Evolutionary conservation across 2,888 invertebrate genomes (phyloP), one percentile per base, ranked within the genome.

Genomic region (Bellardia pandia): DNA sequence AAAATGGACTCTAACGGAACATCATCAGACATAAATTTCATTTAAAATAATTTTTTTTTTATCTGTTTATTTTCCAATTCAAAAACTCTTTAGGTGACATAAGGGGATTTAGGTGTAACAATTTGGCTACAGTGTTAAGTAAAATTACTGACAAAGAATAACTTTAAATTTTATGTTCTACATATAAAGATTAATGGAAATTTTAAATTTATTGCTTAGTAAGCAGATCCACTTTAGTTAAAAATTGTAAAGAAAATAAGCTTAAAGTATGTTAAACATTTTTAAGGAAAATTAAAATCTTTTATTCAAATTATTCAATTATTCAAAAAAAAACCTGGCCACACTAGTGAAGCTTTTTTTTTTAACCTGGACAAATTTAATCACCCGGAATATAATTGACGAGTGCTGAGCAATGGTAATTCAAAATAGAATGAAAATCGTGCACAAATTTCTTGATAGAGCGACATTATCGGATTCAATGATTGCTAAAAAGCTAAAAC

Each of bases 41-140:
- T 68, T 75, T 75, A 48, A 76, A 82, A 82, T 69, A 69, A 37
- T 72, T 56, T 81, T 45, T 66, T 16, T 53, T 40, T 66, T 45
- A 2, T 11, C 11, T 3, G 9, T 11, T 45, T 16, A 23, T 72
- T 64, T 53, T 16, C 40, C 48, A 40, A 37, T 14, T 74, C 42
- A 66, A 81, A 69, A 69, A 37, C 45, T 45, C 48, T 81, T 66
- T 40, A 74, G 72, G 64, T 72, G 53, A 33, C 53, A 53, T 16
- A 33, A 11, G 33, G 13, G 8, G 8, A 56, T 30, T 13, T 45
- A 30, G 11, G 64, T 45, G 4, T 56, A 56, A 33, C 13, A 56
- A 16, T 42, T 68, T 23, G 6, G 42, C 11, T n/a, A 42, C 51
- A 23, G 23, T 76, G 9, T 64, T 40, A 60, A 45, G 23, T 30